A percentile compares a stretch with the other conserved stretches of the same genome.
Conservation (phyloP, 2,797 vertebrate genomes). For the Helicolenus hilgendorfi region DNA sequence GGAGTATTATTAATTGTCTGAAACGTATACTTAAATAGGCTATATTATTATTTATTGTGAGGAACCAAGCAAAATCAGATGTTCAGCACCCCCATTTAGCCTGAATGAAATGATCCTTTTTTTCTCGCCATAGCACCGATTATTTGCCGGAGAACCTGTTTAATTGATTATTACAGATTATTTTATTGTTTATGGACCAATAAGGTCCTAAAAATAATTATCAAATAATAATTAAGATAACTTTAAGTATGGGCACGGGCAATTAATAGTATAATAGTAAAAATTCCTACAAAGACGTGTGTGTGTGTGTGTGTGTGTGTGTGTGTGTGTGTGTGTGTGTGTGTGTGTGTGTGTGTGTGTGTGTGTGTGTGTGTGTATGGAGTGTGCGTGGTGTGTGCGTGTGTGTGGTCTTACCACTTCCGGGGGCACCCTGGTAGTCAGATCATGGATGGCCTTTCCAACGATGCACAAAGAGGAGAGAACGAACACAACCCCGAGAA, state of each 20-base stretch:
- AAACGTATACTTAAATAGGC: neutral
- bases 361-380: neutral
- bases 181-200: neutral
- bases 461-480: constrained; percentile 97
- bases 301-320: neutral
- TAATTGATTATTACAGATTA: neutral
- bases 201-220: neutral
- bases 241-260: neutral
- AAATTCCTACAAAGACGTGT: neutral
- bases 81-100: no score
- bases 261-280: neutral
- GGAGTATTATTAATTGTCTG: neutral
- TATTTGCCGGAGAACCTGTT: neutral
- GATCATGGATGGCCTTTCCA: constrained; percentile 97
- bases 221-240: neutral
- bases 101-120: no score
- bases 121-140: no score
- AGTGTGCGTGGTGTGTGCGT: neutral
- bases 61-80: no score
- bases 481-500: constrained; percentile 96
- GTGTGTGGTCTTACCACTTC: constrained; percentile 94
- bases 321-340: constrained; percentile 1
- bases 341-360: neutral
- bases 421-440: constrained; percentile 94
- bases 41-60: no score